phyloP scores from a whole-genome alignment of 1,140 invertebrate species.

The Dufourea novaeangliae region DNA sequence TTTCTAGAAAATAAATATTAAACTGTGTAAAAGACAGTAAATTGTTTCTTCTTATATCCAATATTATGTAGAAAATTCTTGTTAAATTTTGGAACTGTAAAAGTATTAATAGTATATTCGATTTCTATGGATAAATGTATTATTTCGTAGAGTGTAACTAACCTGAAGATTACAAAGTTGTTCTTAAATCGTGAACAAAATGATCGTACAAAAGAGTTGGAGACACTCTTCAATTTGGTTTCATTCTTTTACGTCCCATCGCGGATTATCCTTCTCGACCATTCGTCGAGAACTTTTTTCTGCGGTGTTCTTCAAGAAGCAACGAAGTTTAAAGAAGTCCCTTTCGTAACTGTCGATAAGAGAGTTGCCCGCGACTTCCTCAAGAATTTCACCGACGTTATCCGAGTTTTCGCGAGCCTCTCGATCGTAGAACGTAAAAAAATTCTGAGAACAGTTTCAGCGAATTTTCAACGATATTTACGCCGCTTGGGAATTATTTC shows the following conservation, averaged over 20 bases:
- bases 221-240: conserved; percentile 48
- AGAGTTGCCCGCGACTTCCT: conserved; percentile 18
- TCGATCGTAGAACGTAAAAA: background rate
- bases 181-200: background rate
- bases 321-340: conserved; percentile 7
- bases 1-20: too few relatives aligned
- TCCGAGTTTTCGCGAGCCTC: conserved; percentile 6
- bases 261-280: conserved; percentile 58
- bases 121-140: too few relatives aligned
- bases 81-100: too few relatives aligned
- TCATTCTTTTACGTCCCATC: conserved; percentile 52
- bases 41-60: too few relatives aligned
- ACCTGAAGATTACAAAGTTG: background rate
- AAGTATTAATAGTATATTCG: too few relatives aligned
- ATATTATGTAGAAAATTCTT: too few relatives aligned
- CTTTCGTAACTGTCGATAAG: conserved; percentile 4
- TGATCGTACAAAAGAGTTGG: background rate
- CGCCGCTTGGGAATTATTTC: background rate
- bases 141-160: too few relatives aligned
- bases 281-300: conserved; percentile 45
- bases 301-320: conserved; percentile 25
- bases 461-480: conserved; percentile 12
- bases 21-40: too few relatives aligned
- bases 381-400: conserved; percentile 29
- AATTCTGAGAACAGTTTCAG: background rate